Evolutionary conservation across 2,888 invertebrate genomes (phyloP).

Genomic region (Conomelus anceps): DNA sequence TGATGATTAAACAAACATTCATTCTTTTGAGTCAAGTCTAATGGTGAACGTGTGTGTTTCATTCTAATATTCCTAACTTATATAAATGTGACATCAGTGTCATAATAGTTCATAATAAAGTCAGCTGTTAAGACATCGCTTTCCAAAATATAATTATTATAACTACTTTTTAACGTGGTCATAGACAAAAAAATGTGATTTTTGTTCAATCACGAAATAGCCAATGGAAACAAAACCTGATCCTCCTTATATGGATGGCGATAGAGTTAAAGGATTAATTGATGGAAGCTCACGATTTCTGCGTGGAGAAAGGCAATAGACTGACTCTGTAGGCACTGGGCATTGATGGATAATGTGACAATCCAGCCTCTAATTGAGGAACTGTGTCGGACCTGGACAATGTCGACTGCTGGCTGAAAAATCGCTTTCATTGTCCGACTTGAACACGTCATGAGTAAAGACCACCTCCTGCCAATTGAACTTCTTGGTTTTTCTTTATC

Average conservation of each 20-base stretch:
- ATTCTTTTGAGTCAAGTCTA: no score
- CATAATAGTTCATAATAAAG: no score
- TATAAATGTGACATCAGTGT: no score
- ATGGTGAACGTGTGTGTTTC: no score
- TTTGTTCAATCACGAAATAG: neutral
- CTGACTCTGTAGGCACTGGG: neutral
- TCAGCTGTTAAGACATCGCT: no score
- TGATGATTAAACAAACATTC: no score
- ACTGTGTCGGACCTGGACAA: neutral
- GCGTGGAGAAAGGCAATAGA: neutral
- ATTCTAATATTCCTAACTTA: no score
- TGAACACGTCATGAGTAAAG: neutral
- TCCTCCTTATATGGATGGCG: neutral
- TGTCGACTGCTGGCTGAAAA: neutral
- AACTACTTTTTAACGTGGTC: no score
- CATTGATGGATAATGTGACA: neutral
- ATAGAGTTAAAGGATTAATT: neutral
- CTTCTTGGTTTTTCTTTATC: neutral
- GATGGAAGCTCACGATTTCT: neutral
- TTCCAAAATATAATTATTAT: no score
- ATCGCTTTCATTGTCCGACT: neutral
- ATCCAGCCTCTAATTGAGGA: constrained; percentile 7
- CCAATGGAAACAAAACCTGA: neutral
- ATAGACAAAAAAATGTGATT: no score
- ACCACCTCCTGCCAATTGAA: neutral